phyloP scores from a whole-genome alignment of 2,888 invertebrate species.

The Neoscelio sp. region DNA sequence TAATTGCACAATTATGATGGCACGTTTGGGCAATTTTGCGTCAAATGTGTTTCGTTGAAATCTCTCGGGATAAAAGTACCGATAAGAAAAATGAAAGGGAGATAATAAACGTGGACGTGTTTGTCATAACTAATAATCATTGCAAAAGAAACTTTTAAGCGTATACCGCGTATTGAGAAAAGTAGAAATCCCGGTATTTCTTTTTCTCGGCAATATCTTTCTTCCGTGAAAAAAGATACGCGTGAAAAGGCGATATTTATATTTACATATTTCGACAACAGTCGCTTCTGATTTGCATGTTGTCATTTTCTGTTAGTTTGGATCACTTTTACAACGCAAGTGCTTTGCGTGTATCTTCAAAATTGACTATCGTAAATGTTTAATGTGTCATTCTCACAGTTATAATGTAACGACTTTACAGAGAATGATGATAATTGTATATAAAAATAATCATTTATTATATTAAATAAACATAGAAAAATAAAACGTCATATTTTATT shows the following conservation, averaged over 20 bases:
- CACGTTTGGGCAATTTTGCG: no score
- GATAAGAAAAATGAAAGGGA: not conserved
- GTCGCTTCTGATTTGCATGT: slow-evolving; percentile 30
- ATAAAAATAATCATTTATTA: no score
- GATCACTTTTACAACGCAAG: slow-evolving; percentile 16
- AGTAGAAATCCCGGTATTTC: slow-evolving; percentile 39
- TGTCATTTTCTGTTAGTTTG: slow-evolving; percentile 31
- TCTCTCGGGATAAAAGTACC: not conserved
- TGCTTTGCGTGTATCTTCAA: no score
- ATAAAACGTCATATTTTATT: no score
- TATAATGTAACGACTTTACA: no score
- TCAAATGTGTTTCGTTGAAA: no score
- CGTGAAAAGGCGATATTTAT: slow-evolving; percentile 36
- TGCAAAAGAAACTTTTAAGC: slow-evolving; percentile 37
- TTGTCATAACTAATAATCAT: slow-evolving; percentile 41
- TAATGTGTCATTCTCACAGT: no score
- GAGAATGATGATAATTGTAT: no score
- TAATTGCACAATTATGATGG: no score
- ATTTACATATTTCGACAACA: slow-evolving; percentile 40
- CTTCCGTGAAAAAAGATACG: slow-evolving; percentile 30
- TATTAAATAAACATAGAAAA: no score
- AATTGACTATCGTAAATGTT: no score
- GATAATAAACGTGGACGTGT: slow-evolving; percentile 27
- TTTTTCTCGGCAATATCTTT: slow-evolving; percentile 23
- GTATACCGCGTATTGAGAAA: slow-evolving; percentile 10